Percentiles rank a stretch among this genome's conserved stretches.
phyloP scores from a whole-genome alignment of 2,113 vertebrate genomes.

The Camelus dromedarius region DNA sequence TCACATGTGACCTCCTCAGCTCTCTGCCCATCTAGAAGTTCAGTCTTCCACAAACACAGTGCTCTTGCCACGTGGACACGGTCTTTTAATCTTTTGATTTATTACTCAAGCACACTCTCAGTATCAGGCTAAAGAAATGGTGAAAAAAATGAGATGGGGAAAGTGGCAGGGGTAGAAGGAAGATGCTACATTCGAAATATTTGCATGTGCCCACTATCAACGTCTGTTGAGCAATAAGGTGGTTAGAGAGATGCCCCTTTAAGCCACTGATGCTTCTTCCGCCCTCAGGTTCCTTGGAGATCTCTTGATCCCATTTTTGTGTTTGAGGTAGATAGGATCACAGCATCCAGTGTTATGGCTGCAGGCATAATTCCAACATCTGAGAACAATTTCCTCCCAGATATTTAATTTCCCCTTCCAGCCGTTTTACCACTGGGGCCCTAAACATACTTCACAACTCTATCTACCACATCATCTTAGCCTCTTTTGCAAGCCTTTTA shows the following conservation, averaged over 20 bases:
- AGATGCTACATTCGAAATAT: not conserved
- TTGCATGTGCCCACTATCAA: accelerated
- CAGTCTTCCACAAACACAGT: not conserved
- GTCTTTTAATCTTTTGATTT: not conserved
- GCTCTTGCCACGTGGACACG: not conserved
- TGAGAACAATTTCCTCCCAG: conserved; percentile 67
- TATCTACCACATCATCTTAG: conserved; percentile 56
- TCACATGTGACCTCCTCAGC: not conserved
- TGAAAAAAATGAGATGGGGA: not conserved
- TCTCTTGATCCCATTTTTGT: conserved; percentile 23
- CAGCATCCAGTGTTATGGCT: conserved; percentile 51
- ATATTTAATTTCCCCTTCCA: conserved; percentile 71
- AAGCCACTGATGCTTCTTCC: not conserved
- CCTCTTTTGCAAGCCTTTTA: conserved; percentile 74
- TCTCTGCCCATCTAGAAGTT: not conserved
- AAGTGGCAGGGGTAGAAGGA: not conserved
- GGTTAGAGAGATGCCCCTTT: not conserved
- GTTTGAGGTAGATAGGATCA: conserved; percentile 50
- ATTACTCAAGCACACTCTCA: not conserved
- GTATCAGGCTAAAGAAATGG: not conserved
- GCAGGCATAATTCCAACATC: conserved; percentile 77
- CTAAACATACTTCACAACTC: conserved; percentile 63
- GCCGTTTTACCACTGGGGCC: conserved; percentile 52
- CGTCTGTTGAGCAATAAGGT: too few species aligned
- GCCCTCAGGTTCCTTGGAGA: conserved; percentile 2